Evolutionary conservation across 2,113 vertebrate genomes (phyloP).

Genomic region (Tauraco erythrolophus): DNA sequence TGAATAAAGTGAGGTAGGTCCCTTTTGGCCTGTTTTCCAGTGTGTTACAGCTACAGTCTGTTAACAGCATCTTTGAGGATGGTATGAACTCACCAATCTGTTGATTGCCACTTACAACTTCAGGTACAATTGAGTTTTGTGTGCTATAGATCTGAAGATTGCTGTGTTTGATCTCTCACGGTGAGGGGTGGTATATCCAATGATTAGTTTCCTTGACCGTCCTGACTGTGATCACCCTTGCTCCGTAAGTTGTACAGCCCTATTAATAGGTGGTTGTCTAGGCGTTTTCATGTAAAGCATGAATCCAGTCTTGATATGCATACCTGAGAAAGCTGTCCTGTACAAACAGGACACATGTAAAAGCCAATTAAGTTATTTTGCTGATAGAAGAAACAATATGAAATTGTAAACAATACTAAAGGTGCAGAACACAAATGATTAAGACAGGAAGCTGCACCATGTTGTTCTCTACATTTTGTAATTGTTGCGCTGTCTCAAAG

Average conservation of each 20-base stretch:
- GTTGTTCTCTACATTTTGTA: not conserved
- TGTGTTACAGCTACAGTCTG: not conserved
- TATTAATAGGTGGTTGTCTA: not conserved
- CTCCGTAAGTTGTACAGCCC: not conserved
- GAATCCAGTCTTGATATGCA: not conserved
- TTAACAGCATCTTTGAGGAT: not conserved
- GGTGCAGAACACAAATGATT: not conserved
- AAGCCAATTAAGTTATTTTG: not conserved
- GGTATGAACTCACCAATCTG: not conserved
- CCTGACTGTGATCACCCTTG: not conserved
- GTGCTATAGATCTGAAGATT: not conserved
- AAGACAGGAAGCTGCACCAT: not conserved
- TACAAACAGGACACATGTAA: not conserved
- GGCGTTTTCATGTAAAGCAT: not conserved
- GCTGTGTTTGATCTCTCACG: not conserved
- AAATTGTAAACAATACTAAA: not conserved
- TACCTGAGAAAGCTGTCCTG: not conserved
- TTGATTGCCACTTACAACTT: not conserved
- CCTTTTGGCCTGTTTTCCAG: not conserved
- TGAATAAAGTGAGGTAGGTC: not conserved
- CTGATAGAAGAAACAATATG: not conserved
- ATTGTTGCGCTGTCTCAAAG: not conserved
- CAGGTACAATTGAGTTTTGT: not conserved
- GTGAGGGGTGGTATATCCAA: not conserved
- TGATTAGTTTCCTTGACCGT: not conserved